Evolutionary conservation across 2,113 vertebrate species (phyloP).

Genomic region (Rhinolophus ferrumequinum): DNA sequence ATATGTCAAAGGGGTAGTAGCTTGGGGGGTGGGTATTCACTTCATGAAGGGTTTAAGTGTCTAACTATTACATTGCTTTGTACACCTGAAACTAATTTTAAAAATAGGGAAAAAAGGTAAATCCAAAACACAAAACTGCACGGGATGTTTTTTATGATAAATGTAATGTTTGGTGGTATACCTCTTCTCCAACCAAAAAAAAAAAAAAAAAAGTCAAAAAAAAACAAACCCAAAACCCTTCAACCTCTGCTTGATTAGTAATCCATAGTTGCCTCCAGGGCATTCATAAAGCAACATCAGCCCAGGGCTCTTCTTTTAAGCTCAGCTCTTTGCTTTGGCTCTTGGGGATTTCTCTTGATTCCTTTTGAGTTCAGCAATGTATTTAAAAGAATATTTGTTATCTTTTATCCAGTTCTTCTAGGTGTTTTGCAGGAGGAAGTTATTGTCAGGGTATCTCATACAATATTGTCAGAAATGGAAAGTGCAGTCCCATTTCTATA

Average conservation of each 20-base stretch:
- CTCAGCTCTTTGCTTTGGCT: conserved; percentile 52
- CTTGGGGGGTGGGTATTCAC: too few species aligned
- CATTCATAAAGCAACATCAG: neutral
- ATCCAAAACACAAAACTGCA: conserved; percentile 14
- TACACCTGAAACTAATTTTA: too few species aligned
- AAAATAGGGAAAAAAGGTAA: neutral
- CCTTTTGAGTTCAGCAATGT: conserved; percentile 40
- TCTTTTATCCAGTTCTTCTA: conserved; percentile 52
- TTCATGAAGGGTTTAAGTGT: too few species aligned
- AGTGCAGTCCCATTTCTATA: neutral
- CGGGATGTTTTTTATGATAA: neutral
- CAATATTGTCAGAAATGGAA: conserved; percentile 38
- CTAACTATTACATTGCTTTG: too few species aligned
- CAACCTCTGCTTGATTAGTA: conserved; percentile 3
- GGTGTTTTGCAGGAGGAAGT: conserved; percentile 43
- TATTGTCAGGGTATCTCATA: neutral
- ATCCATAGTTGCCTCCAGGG: neutral
- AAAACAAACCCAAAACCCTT: neutral
- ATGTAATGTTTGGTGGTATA: neutral
- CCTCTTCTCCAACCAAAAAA: neutral
- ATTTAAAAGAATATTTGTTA: conserved; percentile 61
- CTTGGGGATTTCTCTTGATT: conserved; percentile 39
- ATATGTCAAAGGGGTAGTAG: too few species aligned
- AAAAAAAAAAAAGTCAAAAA: neutral
- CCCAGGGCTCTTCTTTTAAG: conserved; percentile 33